These are phyloP conservation scores for Polyommatus icarus DNA, from an alignment of 2,888 invertebrate genomes.

Conservation along the genomic window DNA sequence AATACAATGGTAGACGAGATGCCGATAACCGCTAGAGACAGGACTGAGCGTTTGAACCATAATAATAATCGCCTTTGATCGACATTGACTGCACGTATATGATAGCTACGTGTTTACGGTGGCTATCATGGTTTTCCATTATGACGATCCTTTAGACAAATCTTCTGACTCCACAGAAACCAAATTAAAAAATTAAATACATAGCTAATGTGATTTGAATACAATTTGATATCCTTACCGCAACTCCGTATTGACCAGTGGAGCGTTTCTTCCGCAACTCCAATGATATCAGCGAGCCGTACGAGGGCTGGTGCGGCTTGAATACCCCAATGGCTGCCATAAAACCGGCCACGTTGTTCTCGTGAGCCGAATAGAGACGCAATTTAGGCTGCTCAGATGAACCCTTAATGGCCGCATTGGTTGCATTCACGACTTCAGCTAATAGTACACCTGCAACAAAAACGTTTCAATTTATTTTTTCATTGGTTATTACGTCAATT, in stretches of 20 bases:
- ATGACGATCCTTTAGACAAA: no score
- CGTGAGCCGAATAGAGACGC: slow-evolving; percentile 81
- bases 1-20: no score
- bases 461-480: slow-evolving; percentile 22
- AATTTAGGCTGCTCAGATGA: slow-evolving; percentile 64
- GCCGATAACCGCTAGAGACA: no score
- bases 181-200: neutral
- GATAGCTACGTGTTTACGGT: no score
- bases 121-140: no score
- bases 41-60: no score
- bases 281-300: slow-evolving; percentile 77
- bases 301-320: slow-evolving; percentile 79
- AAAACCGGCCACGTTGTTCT: slow-evolving; percentile 82
- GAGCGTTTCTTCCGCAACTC: slow-evolving; percentile 67
- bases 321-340: slow-evolving; percentile 79
- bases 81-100: no score
- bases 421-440: slow-evolving; percentile 73
- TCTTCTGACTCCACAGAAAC: no score
- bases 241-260: slow-evolving; percentile 63
- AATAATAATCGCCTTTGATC: no score
- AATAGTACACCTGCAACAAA: slow-evolving; percentile 69
- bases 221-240: slow-evolving; percentile 53
- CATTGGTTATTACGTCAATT: slow-evolving; percentile 13
- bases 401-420: slow-evolving; percentile 62
- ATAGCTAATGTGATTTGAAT: neutral